Evolutionary conservation across 2,113 vertebrate species (phyloP), one percentile per base, ranked within the genome.

Genomic region (Tupaia tana): DNA sequence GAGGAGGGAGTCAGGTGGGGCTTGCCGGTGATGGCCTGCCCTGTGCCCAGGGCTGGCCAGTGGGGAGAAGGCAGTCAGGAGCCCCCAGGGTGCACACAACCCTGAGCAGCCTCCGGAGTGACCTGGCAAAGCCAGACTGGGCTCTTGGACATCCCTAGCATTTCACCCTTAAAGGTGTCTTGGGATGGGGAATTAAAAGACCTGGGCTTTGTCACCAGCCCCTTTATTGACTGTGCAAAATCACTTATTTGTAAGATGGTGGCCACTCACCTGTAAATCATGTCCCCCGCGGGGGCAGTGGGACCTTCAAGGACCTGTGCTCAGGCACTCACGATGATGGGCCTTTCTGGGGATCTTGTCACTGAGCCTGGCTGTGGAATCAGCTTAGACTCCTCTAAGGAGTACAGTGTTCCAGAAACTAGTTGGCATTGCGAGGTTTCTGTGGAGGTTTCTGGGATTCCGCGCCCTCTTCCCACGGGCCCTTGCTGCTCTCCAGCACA

Each of bases 231-330:
- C 64, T 3, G 1, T 52, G 9, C 19, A 61, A n/a, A 59, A 7
- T 7, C 29, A 14, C 7, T 43, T 9, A 31, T 12, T 43, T 16
- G 58, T 59, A 0, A 20, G 18, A n/a, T 15, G 2, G 2, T 22
- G 58, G 85, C 1, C 6, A 5, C 7, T 67, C 20, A 8, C 10
- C 66, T 22, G 0, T 22, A 7, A 75, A 9, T 22, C 7, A 3
- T n/a, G 15, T 34, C 34, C 24, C 24, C 24, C 6, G 1, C 19
- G 0, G 16, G 61, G 22, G 2, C n/a, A 2, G 0, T 0, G 19
- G 14, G 34, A 3, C 20, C n/a, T 9, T 2, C 2, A 7, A 0
- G 24, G 61, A 43, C 9, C 54, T 79, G 19, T 9, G 18, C 66
- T 12, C 14, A 18, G 1, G 12, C 0, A 7, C 7, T 12, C 22